These are phyloP conservation scores for Oscheius sp. DNA, from an alignment of 2,888 invertebrate species.

Conservation along the genomic window DNA sequence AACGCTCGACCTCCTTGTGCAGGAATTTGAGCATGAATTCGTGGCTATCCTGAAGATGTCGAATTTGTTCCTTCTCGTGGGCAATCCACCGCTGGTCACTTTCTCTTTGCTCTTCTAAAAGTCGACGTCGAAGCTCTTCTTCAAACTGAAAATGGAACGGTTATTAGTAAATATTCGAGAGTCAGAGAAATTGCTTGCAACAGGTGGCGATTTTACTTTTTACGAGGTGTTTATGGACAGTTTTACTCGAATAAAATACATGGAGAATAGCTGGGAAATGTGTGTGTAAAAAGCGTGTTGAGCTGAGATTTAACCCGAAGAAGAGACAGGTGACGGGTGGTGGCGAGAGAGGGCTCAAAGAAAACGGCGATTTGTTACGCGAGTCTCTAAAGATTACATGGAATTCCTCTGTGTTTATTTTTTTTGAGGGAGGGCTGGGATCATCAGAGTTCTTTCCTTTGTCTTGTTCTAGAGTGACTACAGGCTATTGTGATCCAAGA, in stretches of 20 bases:
- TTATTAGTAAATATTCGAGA: background rate
- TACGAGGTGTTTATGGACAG: background rate
- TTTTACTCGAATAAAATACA: background rate
- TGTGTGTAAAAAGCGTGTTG: slow-evolving; percentile 7
- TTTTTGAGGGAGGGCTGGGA: no score
- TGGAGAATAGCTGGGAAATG: background rate
- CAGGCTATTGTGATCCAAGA: no score
- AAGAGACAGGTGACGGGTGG: background rate
- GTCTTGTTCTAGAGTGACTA: no score
- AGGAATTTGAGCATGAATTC: slow-evolving; percentile 60
- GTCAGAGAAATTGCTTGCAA: background rate
- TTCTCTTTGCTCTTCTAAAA: slow-evolving; percentile 47
- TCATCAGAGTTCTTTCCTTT: no score
- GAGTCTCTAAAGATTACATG: no score
- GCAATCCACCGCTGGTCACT: slow-evolving; percentile 56
- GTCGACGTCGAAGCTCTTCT: slow-evolving; percentile 47
- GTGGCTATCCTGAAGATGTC: slow-evolving; percentile 60
- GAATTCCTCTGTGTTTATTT: no score
- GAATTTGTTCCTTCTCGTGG: slow-evolving; percentile 62
- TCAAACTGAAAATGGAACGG: slow-evolving; percentile 26
- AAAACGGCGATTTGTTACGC: no score
- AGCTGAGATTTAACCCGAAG: background rate
- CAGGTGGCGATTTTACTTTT: background rate
- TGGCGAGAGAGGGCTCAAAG: no score
- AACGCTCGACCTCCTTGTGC: slow-evolving; percentile 62